A percentile compares a stretch with the other conserved stretches of the same genome.
Conservation (phyloP, 2,888 invertebrate species). For the Caenorhabditis becei region DNA sequence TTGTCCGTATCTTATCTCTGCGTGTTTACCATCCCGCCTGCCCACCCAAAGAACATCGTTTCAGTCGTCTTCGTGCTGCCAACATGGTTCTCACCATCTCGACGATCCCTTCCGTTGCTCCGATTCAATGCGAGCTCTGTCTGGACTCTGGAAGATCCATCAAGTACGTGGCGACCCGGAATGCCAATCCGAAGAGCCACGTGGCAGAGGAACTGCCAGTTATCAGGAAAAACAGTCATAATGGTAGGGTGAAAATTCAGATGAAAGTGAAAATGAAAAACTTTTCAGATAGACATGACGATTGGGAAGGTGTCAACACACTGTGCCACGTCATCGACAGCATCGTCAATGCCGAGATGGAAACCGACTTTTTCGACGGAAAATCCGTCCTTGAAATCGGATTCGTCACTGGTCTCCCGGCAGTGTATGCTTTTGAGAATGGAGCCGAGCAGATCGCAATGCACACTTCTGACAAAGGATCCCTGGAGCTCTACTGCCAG, state of each 20-base stretch:
- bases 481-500: constrained; percentile 69
- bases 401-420: constrained; percentile 78
- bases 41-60: neutral
- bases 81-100: constrained; percentile 66
- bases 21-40: neutral
- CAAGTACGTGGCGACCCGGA: constrained; percentile 52
- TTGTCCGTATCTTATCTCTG: neutral
- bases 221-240: constrained; percentile 44
- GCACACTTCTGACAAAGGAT: constrained; percentile 66
- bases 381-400: constrained; percentile 79
- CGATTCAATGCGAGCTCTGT: constrained; percentile 66
- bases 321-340: constrained; percentile 76
- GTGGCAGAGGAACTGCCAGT: constrained; percentile 54
- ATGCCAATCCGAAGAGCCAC: constrained; percentile 51
- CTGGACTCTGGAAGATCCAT: constrained; percentile 75
- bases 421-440: constrained; percentile 75
- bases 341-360: constrained; percentile 75
- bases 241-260: constrained; percentile 19
- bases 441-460: constrained; percentile 76
- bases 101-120: constrained; percentile 54
- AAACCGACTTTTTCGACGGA: constrained; percentile 75
- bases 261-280: no score
- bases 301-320: constrained; percentile 78
- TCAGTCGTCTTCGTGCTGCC: no score
- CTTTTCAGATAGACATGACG: constrained; percentile 62